Evolutionary conservation across 2,113 vertebrate species (phyloP).

Genomic region (Xiphorhynchus elegans): DNA sequence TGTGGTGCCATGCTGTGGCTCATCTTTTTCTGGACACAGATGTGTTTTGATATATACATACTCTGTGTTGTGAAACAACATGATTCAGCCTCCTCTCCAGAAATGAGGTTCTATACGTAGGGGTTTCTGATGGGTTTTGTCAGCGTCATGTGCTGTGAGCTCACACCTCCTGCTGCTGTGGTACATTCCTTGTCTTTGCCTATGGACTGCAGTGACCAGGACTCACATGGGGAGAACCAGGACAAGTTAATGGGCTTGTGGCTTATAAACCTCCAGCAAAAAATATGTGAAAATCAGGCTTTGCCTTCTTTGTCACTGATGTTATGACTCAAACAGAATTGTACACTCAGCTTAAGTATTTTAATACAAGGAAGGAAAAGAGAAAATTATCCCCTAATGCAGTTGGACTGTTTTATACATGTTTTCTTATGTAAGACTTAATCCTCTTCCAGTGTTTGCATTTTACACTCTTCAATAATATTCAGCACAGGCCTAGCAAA

Average conservation of each 20-base stretch:
- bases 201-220: neutral
- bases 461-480: neutral
- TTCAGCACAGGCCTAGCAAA: neutral
- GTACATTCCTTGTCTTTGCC: neutral
- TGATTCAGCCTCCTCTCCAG: neutral
- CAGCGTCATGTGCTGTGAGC: neutral
- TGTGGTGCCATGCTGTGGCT: neutral
- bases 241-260: neutral
- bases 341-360: neutral
- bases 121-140: neutral
- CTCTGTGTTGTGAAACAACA: neutral
- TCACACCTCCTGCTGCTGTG: accelerated
- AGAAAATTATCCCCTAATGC: neutral
- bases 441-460: neutral
- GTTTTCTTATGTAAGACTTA: neutral
- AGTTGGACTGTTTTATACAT: neutral
- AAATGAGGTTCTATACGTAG: neutral
- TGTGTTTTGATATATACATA: neutral
- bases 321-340: neutral
- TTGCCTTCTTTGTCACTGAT: neutral
- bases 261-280: neutral
- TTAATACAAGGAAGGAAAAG: neutral
- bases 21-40: neutral
- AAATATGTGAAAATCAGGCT: neutral
- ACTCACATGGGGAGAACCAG: neutral